These are phyloP conservation scores for Thamnaconus septentrionalis DNA, from an alignment of 2,113 vertebrate genomes.

Conservation along the genomic window DNA sequence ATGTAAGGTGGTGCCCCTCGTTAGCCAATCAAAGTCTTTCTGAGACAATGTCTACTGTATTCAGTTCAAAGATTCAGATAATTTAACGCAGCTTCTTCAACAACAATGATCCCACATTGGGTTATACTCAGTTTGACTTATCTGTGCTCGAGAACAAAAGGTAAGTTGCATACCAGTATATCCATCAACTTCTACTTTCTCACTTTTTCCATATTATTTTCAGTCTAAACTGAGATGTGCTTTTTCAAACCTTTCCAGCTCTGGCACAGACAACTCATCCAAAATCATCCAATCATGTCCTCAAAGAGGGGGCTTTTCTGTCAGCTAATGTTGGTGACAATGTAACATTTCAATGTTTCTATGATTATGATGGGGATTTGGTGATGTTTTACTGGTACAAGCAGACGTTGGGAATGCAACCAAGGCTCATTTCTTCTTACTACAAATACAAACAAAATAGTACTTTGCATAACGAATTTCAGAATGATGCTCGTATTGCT, in stretches of 20 bases:
- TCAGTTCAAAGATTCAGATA: no score
- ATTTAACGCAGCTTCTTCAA: not conserved
- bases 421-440: constrained; percentile 2
- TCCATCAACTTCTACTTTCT: no score
- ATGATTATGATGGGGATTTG: rapidly evolving
- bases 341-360: constrained; percentile 33
- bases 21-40: constrained; percentile 1
- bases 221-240: not conserved
- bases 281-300: not conserved
- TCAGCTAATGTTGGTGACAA: constrained; percentile 4
- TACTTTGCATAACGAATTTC: constrained; percentile 14
- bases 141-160: not conserved
- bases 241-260: not conserved
- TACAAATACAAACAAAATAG: not conserved
- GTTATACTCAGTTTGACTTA: not conserved
- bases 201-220: no score
- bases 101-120: not conserved
- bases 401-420: constrained; percentile 22
- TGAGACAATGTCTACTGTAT: not conserved
- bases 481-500: constrained; percentile 24
- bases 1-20: no score
- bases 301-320: not conserved
- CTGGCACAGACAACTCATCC: not conserved
- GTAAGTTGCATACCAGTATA: not conserved
- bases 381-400: constrained; percentile 44